These are phyloP conservation scores for Scolopax mira DNA, from an alignment of 2,113 vertebrate genomes.

Conservation along the genomic window DNA sequence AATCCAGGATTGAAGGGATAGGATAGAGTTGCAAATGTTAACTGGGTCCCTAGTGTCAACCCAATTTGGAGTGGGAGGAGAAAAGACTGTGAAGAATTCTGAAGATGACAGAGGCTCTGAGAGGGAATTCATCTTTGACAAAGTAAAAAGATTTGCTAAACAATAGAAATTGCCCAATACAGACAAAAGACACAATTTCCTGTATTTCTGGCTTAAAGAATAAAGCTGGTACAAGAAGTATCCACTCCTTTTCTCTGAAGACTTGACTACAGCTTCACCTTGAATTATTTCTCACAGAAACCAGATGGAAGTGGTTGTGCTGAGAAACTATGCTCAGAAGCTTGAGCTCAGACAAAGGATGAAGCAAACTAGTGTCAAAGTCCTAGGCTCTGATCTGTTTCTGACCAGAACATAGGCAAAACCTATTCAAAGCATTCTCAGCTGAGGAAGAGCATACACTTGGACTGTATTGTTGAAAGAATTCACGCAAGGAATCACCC, in stretches of 20 bases:
- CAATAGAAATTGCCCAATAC: not conserved
- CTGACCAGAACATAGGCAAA: not conserved
- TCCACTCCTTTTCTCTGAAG: not conserved
- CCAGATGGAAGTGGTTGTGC: not conserved
- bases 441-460: not conserved
- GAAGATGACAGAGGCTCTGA: not conserved
- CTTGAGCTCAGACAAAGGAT: not conserved
- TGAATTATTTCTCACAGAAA: not conserved
- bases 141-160: not conserved
- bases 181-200: not conserved
- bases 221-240: not conserved
- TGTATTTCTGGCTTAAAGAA: not conserved
- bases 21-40: not conserved
- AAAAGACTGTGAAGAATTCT: not conserved
- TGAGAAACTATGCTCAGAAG: not conserved
- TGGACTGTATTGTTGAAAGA: not conserved
- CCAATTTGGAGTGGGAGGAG: not conserved
- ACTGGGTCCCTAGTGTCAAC: too few relatives aligned
- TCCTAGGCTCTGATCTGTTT: not conserved
- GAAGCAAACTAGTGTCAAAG: not conserved
- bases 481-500: not conserved
- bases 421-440: not conserved
- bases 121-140: not conserved
- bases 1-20: not conserved
- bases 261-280: not conserved